Conservation (phyloP, 2,797 vertebrate genomes). For the Malurus splendens region DNA sequence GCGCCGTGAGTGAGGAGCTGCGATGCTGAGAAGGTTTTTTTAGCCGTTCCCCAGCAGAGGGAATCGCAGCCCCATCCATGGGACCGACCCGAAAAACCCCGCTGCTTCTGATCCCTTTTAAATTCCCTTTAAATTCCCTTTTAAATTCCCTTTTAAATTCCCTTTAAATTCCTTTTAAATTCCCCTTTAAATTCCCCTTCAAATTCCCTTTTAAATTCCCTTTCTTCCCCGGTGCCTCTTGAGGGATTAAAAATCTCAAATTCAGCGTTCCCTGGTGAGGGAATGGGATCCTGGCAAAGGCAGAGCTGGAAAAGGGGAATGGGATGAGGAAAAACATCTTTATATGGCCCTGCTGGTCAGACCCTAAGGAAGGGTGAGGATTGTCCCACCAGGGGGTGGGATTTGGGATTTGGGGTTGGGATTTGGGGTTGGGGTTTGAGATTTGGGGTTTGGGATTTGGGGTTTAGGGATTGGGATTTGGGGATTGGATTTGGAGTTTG, state of each 20-base stretch:
- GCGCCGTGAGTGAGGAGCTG: accelerated
- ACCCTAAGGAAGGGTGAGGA: not conserved
- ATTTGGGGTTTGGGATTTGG: too few species aligned
- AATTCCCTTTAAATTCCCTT: too few species aligned
- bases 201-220: constrained; percentile 58
- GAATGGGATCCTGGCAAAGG: not conserved
- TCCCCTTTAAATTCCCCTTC: constrained; percentile 16
- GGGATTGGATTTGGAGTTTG: too few species aligned
- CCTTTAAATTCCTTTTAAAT: too few species aligned
- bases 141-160: too few species aligned
- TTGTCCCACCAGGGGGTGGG: accelerated
- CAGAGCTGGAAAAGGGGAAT: constrained; percentile 1
- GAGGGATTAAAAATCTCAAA: constrained; percentile 36
- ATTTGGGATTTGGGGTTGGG: not conserved
- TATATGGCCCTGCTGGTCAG: not conserved
- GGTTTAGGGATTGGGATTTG: too few species aligned
- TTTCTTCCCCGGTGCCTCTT: constrained; percentile 67
- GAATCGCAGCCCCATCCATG: constrained; percentile 62
- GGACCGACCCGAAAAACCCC: not conserved
- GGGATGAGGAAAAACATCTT: not conserved
- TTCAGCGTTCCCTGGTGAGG: constrained; percentile 20
- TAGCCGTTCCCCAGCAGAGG: constrained; percentile 58
- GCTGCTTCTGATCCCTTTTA: constrained; percentile 52
- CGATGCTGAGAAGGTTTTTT: not conserved
- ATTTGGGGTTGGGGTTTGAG: not conserved